Conservation (phyloP, 1,140 invertebrate genomes). For the Temnothorax curvispinosus region DNA sequence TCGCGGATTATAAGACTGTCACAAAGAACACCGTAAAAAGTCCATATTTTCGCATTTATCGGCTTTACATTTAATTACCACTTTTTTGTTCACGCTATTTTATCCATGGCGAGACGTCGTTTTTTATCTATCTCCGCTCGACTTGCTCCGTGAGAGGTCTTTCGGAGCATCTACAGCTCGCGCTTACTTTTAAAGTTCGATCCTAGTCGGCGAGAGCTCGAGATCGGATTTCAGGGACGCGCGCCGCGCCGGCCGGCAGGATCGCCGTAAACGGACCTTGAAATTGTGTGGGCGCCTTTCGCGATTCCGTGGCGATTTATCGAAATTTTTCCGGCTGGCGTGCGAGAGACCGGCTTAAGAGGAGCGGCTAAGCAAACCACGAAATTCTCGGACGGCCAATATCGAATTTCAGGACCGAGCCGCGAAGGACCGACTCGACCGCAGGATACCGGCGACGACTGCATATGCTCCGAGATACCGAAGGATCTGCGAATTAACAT, state of each 20-base stretch:
- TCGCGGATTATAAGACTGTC: background rate
- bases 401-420: conserved; percentile 55
- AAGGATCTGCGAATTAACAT: conserved; percentile 76
- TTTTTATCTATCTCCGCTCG: conserved; percentile 17
- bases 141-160: conserved; percentile 1
- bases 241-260: background rate
- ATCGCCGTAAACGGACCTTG: conserved; percentile 24
- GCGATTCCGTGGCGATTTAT: background rate
- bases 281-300: conserved; percentile 13
- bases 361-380: background rate
- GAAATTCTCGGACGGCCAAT: conserved; percentile 7
- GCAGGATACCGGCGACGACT: conserved; percentile 67
- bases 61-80: conserved; percentile 46
- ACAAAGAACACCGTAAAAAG: background rate
- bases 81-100: conserved; percentile 5
- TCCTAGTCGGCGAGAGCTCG: background rate
- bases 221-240: conserved; percentile 48
- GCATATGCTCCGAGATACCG: conserved; percentile 78
- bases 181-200: conserved; percentile 25
- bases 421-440: background rate
- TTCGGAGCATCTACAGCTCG: background rate
- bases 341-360: background rate
- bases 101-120: background rate
- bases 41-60: background rate
- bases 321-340: conserved; percentile 18